Base-by-base conservation (phyloP, 2,797 vertebrate species). In the Malacoraja senta region DNA sequence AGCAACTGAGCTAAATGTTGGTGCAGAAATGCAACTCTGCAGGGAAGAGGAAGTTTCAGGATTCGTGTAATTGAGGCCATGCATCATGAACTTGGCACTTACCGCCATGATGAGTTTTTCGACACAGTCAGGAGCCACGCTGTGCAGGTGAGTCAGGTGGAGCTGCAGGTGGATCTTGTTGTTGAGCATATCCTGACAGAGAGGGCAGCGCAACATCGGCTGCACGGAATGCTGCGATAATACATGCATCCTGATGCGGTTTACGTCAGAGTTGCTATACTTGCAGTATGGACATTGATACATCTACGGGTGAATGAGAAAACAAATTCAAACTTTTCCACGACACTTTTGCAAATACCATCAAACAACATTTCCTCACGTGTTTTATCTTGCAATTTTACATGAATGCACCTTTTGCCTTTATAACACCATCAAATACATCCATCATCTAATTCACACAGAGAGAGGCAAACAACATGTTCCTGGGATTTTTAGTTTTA, bases 201-300 rank as follows among this genome's bases (percentile, higher is more conserved):
- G 96, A 0, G 99, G 99, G 95, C 99, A 99, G 95, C 98, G 98
- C 61, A 99, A 97, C 98, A 99, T 97, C 94, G 99, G 98, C 96
- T 99, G 99, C 95, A 99, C 98, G 0, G 98, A 99, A 96, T 99
- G 99, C 96, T 99, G 99, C 0, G 98, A 99, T 98, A 99, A 98
- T 96, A 99, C 98, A 3, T 99, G 99, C 96, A 99, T 99, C 95
- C 99, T 98, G 94, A 99, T 97, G 72, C 99, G 97, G 94, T 99
- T 99, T 96, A 99, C 97, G 26, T 99, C 99, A 0, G 97, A 96
- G 94, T 98, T 99, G 95, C 98, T 98, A 96, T 99, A 99, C 96
- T 99, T 99, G 97, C 99, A 99, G 93, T 99, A 99, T 0, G 98
- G 99, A 95, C 99, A 99, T 97, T 99, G 99, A 96, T 97, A 99